phyloP scores from a whole-genome alignment of 2,888 invertebrate genomes.

The Xanthorhoe spadicearia region DNA sequence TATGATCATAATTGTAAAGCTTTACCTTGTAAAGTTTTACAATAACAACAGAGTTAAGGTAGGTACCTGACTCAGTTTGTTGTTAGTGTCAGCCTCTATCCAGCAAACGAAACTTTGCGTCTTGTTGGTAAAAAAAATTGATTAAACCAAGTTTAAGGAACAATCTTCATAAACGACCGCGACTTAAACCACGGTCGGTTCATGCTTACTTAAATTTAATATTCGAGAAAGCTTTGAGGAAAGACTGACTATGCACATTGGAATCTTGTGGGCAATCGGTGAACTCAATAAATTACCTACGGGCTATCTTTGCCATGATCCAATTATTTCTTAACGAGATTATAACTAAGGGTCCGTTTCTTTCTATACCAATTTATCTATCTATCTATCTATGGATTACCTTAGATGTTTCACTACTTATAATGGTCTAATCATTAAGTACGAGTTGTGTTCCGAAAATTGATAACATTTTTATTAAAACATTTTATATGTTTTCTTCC shows the following conservation, averaged over 20 bases:
- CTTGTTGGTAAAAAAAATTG: not conserved
- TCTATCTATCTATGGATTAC: too few species aligned
- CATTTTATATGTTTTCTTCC: not conserved
- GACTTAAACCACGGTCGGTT: not conserved
- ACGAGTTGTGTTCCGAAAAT: not conserved
- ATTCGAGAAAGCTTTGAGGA: constrained; percentile 4
- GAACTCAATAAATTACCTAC: constrained; percentile 1
- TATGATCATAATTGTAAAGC: too few species aligned
- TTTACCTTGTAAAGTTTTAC: too few species aligned
- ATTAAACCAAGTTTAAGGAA: constrained; percentile 1
- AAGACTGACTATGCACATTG: constrained; percentile 1
- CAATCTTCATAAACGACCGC: not conserved
- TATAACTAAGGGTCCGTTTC: too few species aligned
- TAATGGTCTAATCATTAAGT: not conserved
- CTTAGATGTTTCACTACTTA: too few species aligned
- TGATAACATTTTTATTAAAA: not conserved
- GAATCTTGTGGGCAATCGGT: constrained; percentile 2
- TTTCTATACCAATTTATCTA: too few species aligned
- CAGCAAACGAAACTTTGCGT: not conserved
- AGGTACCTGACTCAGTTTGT: not conserved
- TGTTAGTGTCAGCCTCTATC: not conserved
- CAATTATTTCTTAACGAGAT: not conserved
- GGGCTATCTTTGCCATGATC: not conserved
- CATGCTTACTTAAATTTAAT: constrained; percentile 7
- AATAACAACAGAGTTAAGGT: too few species aligned